phyloP scores from a whole-genome alignment of 2,888 invertebrate genomes.

The Syrista parreyssii region DNA sequence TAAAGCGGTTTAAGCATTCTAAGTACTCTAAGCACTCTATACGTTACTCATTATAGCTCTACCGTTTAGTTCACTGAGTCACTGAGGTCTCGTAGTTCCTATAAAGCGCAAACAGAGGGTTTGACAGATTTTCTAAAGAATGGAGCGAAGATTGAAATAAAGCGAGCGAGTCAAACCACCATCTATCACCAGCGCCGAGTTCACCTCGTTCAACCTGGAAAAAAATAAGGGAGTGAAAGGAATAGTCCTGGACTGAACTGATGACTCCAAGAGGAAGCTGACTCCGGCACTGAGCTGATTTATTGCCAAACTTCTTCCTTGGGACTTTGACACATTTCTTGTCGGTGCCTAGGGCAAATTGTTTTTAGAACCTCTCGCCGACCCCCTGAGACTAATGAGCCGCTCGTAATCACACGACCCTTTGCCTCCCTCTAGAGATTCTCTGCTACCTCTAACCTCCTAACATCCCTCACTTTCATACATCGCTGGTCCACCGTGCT shows the following conservation, averaged over 20 bases:
- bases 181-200: neutral
- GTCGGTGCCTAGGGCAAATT: neutral
- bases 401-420: neutral
- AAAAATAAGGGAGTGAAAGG: neutral
- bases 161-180: neutral
- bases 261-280: neutral
- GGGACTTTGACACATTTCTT: neutral
- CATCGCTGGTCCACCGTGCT: neutral
- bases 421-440: too few relatives aligned
- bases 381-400: neutral
- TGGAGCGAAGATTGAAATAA: neutral
- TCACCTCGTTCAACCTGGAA: neutral
- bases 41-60: neutral
- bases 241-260: neutral
- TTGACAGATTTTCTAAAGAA: neutral
- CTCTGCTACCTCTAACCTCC: neutral
- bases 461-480: neutral
- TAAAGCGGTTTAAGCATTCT: neutral
- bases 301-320: neutral
- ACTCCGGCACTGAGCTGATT: neutral
- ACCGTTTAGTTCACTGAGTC: neutral
- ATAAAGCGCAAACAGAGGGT: neutral
- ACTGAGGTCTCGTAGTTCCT: neutral
- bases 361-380: neutral
- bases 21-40: neutral